These are phyloP conservation scores for Sphenopsis melanotis DNA, from an alignment of 2,797 vertebrate genomes.

Conservation along the genomic window DNA sequence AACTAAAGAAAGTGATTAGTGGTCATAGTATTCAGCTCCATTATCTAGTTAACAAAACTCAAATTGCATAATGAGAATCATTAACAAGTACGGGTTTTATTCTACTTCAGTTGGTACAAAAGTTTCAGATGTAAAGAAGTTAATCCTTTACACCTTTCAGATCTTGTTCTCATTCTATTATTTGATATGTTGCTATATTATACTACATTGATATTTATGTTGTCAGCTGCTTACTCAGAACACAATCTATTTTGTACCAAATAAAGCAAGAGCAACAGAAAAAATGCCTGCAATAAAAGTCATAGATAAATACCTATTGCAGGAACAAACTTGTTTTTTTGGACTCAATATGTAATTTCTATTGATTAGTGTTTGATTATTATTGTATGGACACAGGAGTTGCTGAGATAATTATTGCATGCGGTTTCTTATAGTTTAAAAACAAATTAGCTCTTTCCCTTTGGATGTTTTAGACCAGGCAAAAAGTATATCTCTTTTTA, in stretches of 20 bases:
- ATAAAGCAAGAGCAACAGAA: background rate
- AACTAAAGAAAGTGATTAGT: background rate
- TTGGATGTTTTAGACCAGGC: background rate
- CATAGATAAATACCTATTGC: background rate
- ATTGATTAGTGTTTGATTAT: background rate
- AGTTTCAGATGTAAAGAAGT: background rate
- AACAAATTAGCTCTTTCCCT: background rate
- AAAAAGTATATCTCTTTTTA: background rate
- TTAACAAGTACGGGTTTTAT: background rate
- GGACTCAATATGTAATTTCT: background rate
- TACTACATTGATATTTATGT: background rate
- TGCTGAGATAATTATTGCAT: background rate
- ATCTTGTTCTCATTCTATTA: background rate
- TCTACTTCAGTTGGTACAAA: background rate
- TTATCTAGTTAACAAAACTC: background rate
- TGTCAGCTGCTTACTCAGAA: background rate
- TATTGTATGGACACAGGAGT: background rate
- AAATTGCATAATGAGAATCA: background rate
- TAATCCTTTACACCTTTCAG: background rate
- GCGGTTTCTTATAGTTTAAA: background rate
- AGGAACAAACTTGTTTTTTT: background rate
- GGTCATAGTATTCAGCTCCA: background rate
- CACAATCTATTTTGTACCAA: background rate
- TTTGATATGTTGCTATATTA: background rate
- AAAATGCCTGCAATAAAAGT: background rate